Base-by-base conservation (phyloP, 2,113 vertebrate species). In the Rostratula benghalensis region DNA sequence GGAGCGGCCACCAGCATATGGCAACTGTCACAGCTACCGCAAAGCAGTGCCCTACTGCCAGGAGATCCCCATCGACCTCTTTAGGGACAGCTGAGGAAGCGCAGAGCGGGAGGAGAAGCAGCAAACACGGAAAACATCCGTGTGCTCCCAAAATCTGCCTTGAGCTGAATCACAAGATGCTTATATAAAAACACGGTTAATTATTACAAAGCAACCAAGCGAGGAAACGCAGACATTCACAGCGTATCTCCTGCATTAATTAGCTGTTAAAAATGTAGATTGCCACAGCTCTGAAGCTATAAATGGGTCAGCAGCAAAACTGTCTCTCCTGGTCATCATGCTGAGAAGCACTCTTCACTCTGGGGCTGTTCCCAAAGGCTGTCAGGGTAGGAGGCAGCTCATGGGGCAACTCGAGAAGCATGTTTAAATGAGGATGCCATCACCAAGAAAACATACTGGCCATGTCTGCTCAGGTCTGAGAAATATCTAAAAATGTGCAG, bases 251-350 rank as follows among this genome's bases (percentile, higher is more conserved):
- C 64, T 91, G 64, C n/a, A 13, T 90, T 95, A 83, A 87, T 91
- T 79, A 64, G 54, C 79, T 93, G 60, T 56, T 89, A 83, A 95
- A 95, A 94, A 80, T 83, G 64, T 53, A 69, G 23, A 69, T 87
- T 7, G 0, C 56, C 33, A 76, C 68, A 94, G 73, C 69, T 84
- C 31, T 11, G 71, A 27, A 54, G 54, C 75, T 90, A 43, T 35
- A 20, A 37, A 65, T 0, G 1, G 86, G 13, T 79, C 73, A 48
- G 43, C 3, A 37, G 65, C 63, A 81, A 45, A 79, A 33, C 35
- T 1, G 0, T 41, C 37, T 71, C 77, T 89, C 45, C 61, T 59
- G 85, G 41, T 71, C 54, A 13, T 15, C 77, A 53, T 53, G 60
- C 56, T n/a, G 45, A 33, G 70, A 69, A 48, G 35, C 1, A 2